Conservation (phyloP, 37 sponge, comb jelly and placozoan genomes). For the Spongilla lacustris region DNA sequence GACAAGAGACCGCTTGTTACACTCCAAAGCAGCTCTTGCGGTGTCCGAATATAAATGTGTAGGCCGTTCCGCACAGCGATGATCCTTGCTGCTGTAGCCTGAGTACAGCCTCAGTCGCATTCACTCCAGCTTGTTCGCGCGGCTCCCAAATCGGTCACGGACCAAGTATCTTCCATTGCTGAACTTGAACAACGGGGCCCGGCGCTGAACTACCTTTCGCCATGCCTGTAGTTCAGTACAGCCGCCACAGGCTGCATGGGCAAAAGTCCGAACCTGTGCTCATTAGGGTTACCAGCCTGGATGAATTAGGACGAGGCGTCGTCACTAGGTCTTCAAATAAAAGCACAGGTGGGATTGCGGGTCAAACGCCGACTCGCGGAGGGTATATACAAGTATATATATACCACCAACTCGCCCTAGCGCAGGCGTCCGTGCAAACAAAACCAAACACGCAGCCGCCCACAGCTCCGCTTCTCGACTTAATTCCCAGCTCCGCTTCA, state of each 20-base stretch:
- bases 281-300: conserved; percentile 7
- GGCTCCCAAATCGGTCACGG: neutral
- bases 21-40: neutral
- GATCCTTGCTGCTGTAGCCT: conserved; percentile 10
- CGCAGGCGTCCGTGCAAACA: too few relatives aligned
- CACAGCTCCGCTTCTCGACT: too few relatives aligned
- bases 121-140: neutral
- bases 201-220: neutral
- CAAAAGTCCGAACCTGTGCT: neutral
- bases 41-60: neutral
- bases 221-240: neutral
- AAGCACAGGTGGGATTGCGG: neutral
- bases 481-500: too few relatives aligned
- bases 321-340: conserved; percentile 12
- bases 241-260: conserved; percentile 3
- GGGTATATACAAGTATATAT: too few relatives aligned
- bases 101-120: neutral
- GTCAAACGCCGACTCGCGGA: conserved; percentile 13
- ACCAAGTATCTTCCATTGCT: neutral
- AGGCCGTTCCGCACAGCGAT: neutral
- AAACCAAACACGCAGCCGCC: too few relatives aligned
- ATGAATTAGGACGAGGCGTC: neutral
- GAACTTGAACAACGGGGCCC: conserved; percentile 6
- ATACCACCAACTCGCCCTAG: too few relatives aligned
- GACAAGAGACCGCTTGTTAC: too few relatives aligned